Conservation (phyloP, 2,888 invertebrate species). For the Leptinotarsa juncta region DNA sequence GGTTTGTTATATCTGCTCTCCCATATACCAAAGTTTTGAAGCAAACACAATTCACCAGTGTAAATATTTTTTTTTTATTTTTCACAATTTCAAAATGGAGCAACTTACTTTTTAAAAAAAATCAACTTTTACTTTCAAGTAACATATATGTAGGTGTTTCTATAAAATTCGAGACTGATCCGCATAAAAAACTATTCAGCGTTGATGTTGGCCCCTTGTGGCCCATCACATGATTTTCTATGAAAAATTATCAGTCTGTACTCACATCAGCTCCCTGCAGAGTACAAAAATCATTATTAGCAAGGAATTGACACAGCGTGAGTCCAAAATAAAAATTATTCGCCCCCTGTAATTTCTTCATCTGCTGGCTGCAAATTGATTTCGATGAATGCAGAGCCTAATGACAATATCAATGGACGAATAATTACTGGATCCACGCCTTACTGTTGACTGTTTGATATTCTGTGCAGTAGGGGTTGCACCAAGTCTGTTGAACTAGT, state of each 20-base stretch:
- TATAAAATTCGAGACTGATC: too few species aligned
- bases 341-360: constrained; percentile 27
- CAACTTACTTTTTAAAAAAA: too few species aligned
- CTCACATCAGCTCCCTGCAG: neutral
- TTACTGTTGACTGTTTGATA: constrained; percentile 4
- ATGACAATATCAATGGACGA: constrained; percentile 19
- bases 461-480: constrained; percentile 6
- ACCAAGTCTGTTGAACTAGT: constrained; percentile 5
- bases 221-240: neutral
- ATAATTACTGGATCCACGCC: constrained; percentile 19
- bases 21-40: too few species aligned
- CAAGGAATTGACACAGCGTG: constrained; percentile 22
- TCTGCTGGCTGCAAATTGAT: constrained; percentile 9
- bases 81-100: too few species aligned
- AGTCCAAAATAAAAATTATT: constrained; percentile 21
- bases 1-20: too few species aligned
- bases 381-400: constrained; percentile 14
- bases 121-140: too few species aligned
- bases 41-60: too few species aligned
- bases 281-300: constrained; percentile 9
- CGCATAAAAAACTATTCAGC: too few species aligned
- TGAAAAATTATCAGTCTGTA: neutral
- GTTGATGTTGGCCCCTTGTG: too few species aligned
- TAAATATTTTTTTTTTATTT: too few species aligned
- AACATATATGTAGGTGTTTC: too few species aligned